Conservation (phyloP, 2,888 invertebrate genomes). For the Opisthograptis luteolata region DNA sequence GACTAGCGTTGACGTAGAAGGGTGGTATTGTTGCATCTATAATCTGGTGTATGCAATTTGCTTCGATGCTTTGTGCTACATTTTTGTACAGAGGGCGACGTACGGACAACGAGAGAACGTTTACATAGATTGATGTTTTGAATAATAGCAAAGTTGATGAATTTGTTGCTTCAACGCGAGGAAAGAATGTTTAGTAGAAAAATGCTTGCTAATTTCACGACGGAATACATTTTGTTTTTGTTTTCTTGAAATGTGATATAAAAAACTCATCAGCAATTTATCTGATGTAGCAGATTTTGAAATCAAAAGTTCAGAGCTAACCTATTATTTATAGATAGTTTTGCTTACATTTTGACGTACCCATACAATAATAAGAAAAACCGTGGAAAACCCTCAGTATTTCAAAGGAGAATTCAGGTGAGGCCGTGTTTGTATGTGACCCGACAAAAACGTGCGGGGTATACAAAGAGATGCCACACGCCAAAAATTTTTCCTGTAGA, state of each 20-base stretch:
- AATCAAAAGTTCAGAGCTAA: too few species aligned
- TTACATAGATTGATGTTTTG: slow-evolving; percentile 39
- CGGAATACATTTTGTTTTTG: slow-evolving; percentile 2
- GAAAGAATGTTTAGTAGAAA: slow-evolving; percentile 23
- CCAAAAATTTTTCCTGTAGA: slow-evolving; percentile 44
- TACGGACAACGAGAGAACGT: slow-evolving; percentile 45
- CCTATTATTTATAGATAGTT: too few species aligned
- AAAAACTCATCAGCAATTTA: neutral
- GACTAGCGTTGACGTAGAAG: slow-evolving; percentile 49
- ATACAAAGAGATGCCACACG: slow-evolving; percentile 53
- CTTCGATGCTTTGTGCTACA: slow-evolving; percentile 59
- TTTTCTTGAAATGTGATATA: neutral
- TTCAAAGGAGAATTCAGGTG: slow-evolving; percentile 47
- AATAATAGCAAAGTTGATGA: slow-evolving; percentile 36
- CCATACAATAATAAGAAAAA: slow-evolving; percentile 30
- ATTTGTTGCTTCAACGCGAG: slow-evolving; percentile 30
- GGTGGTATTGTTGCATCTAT: slow-evolving; percentile 53
- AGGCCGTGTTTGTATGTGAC: slow-evolving; percentile 47
- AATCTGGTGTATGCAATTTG: slow-evolving; percentile 56
- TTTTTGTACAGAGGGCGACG: slow-evolving; percentile 57
- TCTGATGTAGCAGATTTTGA: neutral
- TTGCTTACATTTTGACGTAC: slow-evolving; percentile 12
- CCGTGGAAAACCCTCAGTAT: slow-evolving; percentile 32
- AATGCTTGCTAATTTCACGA: slow-evolving; percentile 24
- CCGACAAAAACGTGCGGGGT: slow-evolving; percentile 50